Base-by-base conservation (phyloP, 53 echinoderm and acorn worm genomes). In the Stichopus horrens region DNA sequence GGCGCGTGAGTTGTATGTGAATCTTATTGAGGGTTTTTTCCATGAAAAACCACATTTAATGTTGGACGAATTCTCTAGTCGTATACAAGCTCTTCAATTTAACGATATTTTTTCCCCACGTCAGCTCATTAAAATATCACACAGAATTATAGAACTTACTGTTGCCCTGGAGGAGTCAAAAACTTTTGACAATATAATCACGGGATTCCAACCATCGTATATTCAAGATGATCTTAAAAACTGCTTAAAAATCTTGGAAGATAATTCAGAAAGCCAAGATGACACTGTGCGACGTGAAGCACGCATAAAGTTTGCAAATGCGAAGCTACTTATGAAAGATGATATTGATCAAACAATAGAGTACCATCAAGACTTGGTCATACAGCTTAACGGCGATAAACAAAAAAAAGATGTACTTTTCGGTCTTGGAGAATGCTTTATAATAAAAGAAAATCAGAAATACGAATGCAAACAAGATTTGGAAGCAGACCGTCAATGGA, bases 401-500 rank as follows among this genome's bases (percentile, higher is more conserved):
- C 14, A 7, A 8, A n/a, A n/a, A n/a, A n/a, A n/a, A n/a, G n/a
- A 80, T 6, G 58, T 80, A 14, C 5, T 80, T 5, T 80, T 55
- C n/a, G 80, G 80, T 9, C 57, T 55, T 18, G 80, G 54, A 6
- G 56, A 80, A 55, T 80, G 80, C 53, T 80, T 55, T 80, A 55
- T 57, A n/a, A n/a, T n/a, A n/a, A n/a, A n/a, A n/a, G n/a, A 21
- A 55, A 57, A 18, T 5, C 5, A 80, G n/a, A 57, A 16, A 7
- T 52, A 57, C 8, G 3, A 55, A n/a, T 16, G n/a, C n/a, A 19
- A 19, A 14, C 6, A 68, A 6, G 16, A 68, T 68, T 16, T 18
- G n/a, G 14, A 0, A 19, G 68, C 68, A 14, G 68, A 9, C 16
- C 14, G 2, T 18, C n/a, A 4, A 0, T 68, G 68, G 68, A 14